These are phyloP conservation scores for Cyanoramphus novaezelandiae DNA, from an alignment of 2,113 vertebrate genomes.

Conservation along the genomic window DNA sequence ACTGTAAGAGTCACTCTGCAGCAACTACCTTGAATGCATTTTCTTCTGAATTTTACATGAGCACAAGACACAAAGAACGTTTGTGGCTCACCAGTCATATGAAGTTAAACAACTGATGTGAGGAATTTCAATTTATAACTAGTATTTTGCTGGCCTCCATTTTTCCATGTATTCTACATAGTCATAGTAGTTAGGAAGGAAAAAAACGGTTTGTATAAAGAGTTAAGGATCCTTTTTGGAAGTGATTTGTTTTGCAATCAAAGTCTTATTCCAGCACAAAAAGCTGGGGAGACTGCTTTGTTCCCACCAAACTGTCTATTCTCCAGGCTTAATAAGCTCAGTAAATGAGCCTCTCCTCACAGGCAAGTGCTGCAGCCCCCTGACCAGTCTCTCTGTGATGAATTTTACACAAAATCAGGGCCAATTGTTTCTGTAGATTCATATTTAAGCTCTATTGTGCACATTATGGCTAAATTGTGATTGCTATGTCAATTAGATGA, in stretches of 20 bases:
- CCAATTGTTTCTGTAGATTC: not conserved
- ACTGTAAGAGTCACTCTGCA: not conserved
- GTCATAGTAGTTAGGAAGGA: not conserved
- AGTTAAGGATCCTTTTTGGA: not conserved
- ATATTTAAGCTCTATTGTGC: not conserved
- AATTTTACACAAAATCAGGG: not conserved
- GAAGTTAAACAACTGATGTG: conserved; percentile 7
- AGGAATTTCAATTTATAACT: conserved; percentile 29
- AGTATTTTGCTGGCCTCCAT: not conserved
- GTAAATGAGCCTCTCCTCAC: not conserved
- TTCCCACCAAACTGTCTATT: not conserved
- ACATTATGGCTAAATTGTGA: not conserved
- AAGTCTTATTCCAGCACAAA: not conserved
- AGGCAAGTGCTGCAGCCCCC: not conserved
- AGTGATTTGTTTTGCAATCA: not conserved
- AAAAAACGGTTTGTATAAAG: not conserved
- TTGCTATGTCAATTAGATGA: not conserved
- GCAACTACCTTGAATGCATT: not conserved
- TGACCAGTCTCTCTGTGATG: not conserved
- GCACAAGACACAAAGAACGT: not conserved
- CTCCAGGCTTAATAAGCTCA: not conserved
- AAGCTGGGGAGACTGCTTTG: not conserved
- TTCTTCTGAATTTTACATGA: conserved; percentile 6
- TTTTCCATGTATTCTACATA: not conserved
- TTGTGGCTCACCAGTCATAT: not conserved